Evolutionary conservation across 23 tunicate genomes (phyloP).

Genomic region (Botrylloides violaceus): DNA sequence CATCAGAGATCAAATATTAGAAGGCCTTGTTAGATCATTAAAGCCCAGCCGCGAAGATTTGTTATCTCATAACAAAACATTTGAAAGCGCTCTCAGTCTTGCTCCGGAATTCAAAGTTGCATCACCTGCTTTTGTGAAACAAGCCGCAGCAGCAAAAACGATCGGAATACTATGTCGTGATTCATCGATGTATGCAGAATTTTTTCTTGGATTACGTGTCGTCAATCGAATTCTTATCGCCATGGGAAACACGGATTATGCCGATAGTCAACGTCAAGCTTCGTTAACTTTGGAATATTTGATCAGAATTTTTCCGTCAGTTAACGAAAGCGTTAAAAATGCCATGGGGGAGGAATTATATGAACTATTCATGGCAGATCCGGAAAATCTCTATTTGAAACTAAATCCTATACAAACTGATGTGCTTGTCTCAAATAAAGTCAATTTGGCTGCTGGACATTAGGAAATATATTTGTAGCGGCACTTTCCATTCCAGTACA

Average conservation of each 20-base stretch:
- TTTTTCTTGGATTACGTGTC: slow-evolving; percentile 33
- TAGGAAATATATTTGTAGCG: too few relatives aligned
- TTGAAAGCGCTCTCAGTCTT: slow-evolving; percentile 35
- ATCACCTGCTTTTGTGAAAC: slow-evolving; percentile 71
- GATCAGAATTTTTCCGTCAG: slow-evolving; percentile 67
- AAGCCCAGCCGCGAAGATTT: slow-evolving; percentile 74
- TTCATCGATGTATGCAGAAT: slow-evolving; percentile 38
- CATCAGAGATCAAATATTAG: slow-evolving; percentile 50
- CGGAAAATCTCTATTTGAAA: slow-evolving; percentile 64
- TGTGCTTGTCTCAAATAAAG: slow-evolving; percentile 82
- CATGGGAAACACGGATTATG: slow-evolving; percentile 87
- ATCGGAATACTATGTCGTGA: slow-evolving; percentile 72
- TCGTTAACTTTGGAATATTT: slow-evolving; percentile 75
- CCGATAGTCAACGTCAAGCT: slow-evolving; percentile 81
- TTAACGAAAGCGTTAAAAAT: slow-evolving; percentile 74
- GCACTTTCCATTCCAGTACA: too few relatives aligned
- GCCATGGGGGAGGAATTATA: slow-evolving; percentile 87
- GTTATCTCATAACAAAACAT: slow-evolving; percentile 12
- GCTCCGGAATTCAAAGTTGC: slow-evolving; percentile 54
- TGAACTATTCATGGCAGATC: slow-evolving; percentile 32
- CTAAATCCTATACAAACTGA: slow-evolving; percentile 74
- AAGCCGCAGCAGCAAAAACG: slow-evolving; percentile 87
- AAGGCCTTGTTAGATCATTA: slow-evolving; percentile 63
- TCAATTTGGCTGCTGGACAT: slow-evolving; percentile 12
- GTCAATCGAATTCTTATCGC: slow-evolving; percentile 60